Evolutionary conservation across 2,797 vertebrate species (phyloP).

Genomic region (Hypotaenidia philippensis): DNA sequence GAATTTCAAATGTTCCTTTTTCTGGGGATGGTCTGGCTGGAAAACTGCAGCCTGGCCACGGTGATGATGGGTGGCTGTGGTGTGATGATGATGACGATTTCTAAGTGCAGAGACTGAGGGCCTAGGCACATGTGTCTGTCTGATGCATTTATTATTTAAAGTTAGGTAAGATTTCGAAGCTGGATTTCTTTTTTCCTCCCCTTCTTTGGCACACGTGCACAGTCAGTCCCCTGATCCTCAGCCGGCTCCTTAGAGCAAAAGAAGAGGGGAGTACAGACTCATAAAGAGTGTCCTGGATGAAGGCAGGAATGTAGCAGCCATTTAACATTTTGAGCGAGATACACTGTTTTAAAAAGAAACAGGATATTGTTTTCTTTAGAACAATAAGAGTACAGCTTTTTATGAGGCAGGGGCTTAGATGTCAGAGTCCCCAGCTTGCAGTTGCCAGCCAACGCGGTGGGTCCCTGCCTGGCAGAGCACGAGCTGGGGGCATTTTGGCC

Average conservation of each 20-base stretch:
- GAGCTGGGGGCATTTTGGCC: not conserved
- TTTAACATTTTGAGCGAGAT: not conserved
- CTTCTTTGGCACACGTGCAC: not conserved
- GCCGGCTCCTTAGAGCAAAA: not conserved
- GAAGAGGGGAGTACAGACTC: not conserved
- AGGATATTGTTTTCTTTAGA: constrained; percentile 1
- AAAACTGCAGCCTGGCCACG: not conserved
- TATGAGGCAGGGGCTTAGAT: not conserved
- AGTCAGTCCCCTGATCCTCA: constrained; percentile 25
- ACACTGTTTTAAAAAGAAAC: not conserved
- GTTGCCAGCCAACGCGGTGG: not conserved
- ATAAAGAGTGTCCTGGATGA: not conserved
- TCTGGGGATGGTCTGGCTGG: not conserved
- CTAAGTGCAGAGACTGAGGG: not conserved
- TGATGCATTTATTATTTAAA: not conserved
- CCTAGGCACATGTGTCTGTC: not conserved
- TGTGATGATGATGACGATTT: not conserved
- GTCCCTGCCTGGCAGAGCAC: fast-evolving
- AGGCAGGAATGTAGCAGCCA: constrained; percentile 43
- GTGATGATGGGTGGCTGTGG: no score
- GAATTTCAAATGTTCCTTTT: not conserved
- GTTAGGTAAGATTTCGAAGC: constrained; percentile 29
- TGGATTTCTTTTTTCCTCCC: not conserved
- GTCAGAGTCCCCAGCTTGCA: not conserved
- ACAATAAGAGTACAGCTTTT: not conserved